Percentiles rank a stretch among this genome's conserved stretches.
Evolutionary conservation across 2,113 vertebrate genomes (phyloP).

Genomic region (Vimba vimba): DNA sequence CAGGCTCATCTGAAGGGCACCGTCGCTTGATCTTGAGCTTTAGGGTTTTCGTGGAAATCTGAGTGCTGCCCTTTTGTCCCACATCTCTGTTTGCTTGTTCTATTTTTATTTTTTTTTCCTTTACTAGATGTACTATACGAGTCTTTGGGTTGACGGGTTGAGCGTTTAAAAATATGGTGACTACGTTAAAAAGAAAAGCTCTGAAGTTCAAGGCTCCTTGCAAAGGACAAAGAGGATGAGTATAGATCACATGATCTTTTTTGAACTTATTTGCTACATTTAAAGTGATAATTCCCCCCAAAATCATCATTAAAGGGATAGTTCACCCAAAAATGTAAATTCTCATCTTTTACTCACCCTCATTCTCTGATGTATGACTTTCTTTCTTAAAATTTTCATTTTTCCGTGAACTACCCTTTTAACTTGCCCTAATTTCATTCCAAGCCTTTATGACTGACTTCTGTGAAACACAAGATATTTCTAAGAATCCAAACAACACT

Average conservation of each 20-base stretch:
- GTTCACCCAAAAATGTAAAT: too few relatives aligned
- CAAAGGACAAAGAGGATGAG: neutral
- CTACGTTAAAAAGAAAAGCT: neutral
- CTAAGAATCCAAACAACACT: neutral
- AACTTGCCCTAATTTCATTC: neutral
- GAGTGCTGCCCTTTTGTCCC: conserved; percentile 39
- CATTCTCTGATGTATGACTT: neutral
- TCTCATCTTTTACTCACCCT: neutral
- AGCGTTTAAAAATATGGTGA: neutral
- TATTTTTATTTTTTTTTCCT: neutral
- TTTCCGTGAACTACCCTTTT: too few relatives aligned
- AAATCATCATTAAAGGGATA: neutral
- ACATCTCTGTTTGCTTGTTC: neutral
- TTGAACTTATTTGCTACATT: neutral
- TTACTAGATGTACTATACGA: neutral
- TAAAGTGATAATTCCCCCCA: neutral
- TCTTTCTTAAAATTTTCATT: too few relatives aligned
- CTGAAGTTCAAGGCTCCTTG: neutral
- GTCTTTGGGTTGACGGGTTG: neutral
- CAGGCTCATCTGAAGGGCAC: conserved; percentile 64
- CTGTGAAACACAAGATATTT: neutral
- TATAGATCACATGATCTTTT: neutral
- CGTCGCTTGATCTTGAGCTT: conserved; percentile 71
- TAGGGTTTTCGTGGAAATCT: conserved; percentile 64
- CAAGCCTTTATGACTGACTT: neutral